phyloP scores from a whole-genome alignment of 1,140 invertebrate species.

The Gonioctena quinquepunctata region DNA sequence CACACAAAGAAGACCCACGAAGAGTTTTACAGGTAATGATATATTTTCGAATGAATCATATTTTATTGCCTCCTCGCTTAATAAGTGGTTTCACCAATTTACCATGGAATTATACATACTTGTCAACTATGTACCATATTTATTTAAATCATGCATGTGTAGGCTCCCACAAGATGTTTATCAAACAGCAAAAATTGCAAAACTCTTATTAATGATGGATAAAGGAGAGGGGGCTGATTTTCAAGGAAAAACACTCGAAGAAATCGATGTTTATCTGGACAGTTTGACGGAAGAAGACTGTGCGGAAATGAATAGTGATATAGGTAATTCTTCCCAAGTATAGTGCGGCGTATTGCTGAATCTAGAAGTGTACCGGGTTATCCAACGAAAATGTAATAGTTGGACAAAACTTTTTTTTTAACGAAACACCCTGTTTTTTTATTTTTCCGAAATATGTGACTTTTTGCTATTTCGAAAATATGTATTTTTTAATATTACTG shows the following conservation, averaged over 20 bases:
- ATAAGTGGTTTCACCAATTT: too few relatives aligned
- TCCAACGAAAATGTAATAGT: too few relatives aligned
- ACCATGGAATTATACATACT: too few relatives aligned
- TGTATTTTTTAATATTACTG: too few relatives aligned
- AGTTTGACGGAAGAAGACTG: background rate
- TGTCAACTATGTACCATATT: too few relatives aligned
- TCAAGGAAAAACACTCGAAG: slow-evolving; percentile 22
- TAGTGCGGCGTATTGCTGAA: background rate
- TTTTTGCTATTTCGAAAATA: too few relatives aligned
- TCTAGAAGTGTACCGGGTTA: too few relatives aligned
- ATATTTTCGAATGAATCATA: too few relatives aligned
- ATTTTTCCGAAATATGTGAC: too few relatives aligned
- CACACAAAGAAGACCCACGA: slow-evolving; percentile 38
- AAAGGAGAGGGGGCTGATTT: slow-evolving; percentile 17
- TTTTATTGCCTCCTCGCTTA: too few relatives aligned
- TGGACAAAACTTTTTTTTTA: too few relatives aligned
- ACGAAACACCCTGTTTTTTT: too few relatives aligned
- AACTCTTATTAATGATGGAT: slow-evolving; percentile 30
- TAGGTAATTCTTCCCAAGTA: background rate
- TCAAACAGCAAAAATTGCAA: slow-evolving; percentile 32
- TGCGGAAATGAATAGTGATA: background rate
- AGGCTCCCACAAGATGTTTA: slow-evolving; percentile 23
- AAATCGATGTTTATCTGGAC: slow-evolving; percentile 24
- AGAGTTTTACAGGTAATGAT: slow-evolving; percentile 36
- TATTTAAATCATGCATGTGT: slow-evolving; percentile 15